phyloP scores from a whole-genome alignment of 2,888 invertebrate species.

The Cylindroiulus punctatus region DNA sequence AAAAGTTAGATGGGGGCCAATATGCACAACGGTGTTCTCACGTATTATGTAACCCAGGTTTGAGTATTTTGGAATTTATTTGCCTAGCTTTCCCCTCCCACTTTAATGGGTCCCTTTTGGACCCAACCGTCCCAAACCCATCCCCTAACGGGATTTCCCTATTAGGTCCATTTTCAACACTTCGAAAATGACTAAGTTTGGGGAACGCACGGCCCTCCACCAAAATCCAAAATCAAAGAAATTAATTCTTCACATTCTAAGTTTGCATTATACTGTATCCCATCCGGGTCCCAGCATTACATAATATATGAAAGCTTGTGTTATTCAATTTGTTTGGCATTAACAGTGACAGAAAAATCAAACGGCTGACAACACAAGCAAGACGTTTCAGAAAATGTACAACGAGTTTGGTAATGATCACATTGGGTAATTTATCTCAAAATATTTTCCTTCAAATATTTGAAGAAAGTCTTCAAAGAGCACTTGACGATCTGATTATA shows the following conservation, averaged over 20 bases:
- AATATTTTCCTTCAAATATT: background rate
- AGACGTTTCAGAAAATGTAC: background rate
- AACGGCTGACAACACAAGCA: background rate
- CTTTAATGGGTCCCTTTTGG: background rate
- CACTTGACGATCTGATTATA: background rate
- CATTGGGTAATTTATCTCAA: constrained; percentile 4
- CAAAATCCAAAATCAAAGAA: background rate
- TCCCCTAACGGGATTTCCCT: background rate
- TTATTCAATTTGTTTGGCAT: background rate
- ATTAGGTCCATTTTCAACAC: background rate
- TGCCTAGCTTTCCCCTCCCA: background rate
- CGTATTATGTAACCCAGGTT: constrained; percentile 15
- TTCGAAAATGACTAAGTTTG: background rate
- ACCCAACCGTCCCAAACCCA: constrained; percentile 22
- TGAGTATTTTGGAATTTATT: constrained; percentile 31
- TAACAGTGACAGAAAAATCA: background rate
- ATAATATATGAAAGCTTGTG: constrained; percentile 17
- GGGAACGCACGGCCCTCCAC: constrained; percentile 26
- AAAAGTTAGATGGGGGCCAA: background rate
- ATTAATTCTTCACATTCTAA: background rate
- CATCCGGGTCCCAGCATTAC: background rate
- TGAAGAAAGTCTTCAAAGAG: background rate
- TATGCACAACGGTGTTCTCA: background rate
- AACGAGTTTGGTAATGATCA: constrained; percentile 8
- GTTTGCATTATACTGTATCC: background rate